These are phyloP conservation scores for Onychomys torridus DNA, from an alignment of 2,797 vertebrate genomes.

Conservation along the genomic window DNA sequence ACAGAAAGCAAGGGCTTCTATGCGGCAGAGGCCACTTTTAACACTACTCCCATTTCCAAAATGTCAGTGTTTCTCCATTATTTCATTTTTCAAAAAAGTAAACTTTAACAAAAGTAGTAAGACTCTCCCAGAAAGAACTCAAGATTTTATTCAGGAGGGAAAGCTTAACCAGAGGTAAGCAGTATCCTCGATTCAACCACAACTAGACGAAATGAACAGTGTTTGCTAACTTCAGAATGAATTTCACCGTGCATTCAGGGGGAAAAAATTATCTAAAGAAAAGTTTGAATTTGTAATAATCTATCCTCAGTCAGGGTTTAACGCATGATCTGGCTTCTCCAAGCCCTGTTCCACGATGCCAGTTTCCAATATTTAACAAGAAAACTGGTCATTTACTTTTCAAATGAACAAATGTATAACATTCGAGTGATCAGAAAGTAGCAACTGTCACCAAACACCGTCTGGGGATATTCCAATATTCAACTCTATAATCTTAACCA, in stretches of 20 bases:
- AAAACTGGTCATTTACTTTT: background rate
- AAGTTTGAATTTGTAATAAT: background rate
- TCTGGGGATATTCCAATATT: background rate
- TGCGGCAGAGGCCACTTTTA: background rate
- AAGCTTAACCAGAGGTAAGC: background rate
- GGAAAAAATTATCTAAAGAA: background rate
- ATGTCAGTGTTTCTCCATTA: background rate
- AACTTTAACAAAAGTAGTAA: background rate
- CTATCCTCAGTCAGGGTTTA: background rate
- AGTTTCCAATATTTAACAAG: background rate
- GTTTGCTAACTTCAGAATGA: conserved; percentile 11
- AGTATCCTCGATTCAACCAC: background rate
- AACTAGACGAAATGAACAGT: background rate
- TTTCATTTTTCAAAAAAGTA: conserved; percentile 21
- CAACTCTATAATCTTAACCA: background rate
- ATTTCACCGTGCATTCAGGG: background rate
- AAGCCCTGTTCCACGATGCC: conserved; percentile 23
- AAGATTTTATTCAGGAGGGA: background rate
- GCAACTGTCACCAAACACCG: background rate
- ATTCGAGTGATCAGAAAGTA: background rate
- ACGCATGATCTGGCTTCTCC: background rate
- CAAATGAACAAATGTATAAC: background rate
- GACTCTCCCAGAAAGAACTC: background rate
- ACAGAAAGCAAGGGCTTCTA: background rate
- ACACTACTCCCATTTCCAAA: background rate